phyloP scores from a whole-genome alignment of 2,797 vertebrate species.

The Sebastiscus tertius region DNA sequence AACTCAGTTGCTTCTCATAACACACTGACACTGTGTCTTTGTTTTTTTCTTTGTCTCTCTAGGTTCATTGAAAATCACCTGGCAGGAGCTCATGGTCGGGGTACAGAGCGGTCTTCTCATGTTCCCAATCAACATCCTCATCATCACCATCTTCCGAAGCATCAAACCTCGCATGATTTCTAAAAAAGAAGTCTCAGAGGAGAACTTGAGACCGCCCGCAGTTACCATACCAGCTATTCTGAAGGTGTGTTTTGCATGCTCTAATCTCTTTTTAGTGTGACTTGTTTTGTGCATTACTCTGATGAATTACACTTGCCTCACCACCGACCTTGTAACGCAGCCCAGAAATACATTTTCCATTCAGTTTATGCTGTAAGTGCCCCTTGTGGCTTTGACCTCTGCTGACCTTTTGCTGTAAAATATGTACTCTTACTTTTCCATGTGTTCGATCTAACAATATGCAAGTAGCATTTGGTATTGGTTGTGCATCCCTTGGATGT shows the following conservation, averaged over 20 bases:
- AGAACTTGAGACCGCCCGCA: background rate
- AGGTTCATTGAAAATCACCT: constrained; percentile 82
- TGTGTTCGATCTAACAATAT: background rate
- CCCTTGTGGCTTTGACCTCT: background rate
- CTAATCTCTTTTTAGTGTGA: background rate
- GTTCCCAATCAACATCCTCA: constrained; percentile 91
- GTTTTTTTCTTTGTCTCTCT: background rate
- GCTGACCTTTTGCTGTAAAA: background rate
- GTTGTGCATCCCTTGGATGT: background rate
- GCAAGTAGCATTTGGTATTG: background rate
- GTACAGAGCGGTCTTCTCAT: constrained; percentile 87
- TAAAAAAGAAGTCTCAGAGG: constrained; percentile 15
- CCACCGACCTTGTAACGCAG: background rate
- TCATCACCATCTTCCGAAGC: constrained; percentile 88
- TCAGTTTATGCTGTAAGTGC: background rate
- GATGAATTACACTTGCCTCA: background rate
- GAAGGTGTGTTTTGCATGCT: constrained; percentile 62
- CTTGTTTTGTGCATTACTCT: background rate
- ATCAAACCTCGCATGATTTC: constrained; percentile 77
- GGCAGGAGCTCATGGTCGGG: constrained; percentile 85
- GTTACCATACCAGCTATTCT: constrained; percentile 72
- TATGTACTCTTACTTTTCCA: background rate
- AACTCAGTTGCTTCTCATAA: background rate
- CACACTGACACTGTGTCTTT: background rate
- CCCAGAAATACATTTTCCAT: background rate